phyloP scores from a whole-genome alignment of 1,140 invertebrate species.

The Sogatella furcifera region DNA sequence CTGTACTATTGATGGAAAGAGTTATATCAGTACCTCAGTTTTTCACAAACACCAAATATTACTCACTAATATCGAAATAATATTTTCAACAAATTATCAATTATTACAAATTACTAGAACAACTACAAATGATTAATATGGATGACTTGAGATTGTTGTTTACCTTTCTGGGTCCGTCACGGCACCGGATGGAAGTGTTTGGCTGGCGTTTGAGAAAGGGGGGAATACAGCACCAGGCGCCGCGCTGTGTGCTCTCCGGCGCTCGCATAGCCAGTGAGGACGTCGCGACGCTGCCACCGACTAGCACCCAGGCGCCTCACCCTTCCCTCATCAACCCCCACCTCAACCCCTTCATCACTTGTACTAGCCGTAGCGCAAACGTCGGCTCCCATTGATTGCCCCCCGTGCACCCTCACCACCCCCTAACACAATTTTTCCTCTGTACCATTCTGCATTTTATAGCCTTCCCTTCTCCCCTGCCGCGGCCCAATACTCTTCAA shows the following conservation, averaged over 20 bases:
- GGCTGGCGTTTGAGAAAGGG: not conserved
- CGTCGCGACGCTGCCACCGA: not conserved
- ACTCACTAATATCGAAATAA: too few species aligned
- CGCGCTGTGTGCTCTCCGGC: not conserved
- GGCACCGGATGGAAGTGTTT: not conserved
- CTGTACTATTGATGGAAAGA: too few species aligned
- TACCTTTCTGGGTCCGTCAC: not conserved
- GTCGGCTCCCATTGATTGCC: not conserved
- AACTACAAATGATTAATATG: too few species aligned
- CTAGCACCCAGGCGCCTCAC: not conserved
- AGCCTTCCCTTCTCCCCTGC: too few species aligned
- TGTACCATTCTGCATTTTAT: too few species aligned
- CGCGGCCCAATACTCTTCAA: too few species aligned
- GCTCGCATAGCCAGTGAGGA: slow-evolving; percentile 2
- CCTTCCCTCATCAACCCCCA: too few species aligned
- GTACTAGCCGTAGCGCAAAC: not conserved
- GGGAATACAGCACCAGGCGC: not conserved
- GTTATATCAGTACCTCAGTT: too few species aligned
- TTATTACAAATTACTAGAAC: too few species aligned
- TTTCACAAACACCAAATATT: too few species aligned
- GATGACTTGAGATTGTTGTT: too few species aligned
- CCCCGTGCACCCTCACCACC: not conserved
- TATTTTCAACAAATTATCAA: too few species aligned
- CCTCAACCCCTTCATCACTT: not conserved
- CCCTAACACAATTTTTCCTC: not conserved